phyloP scores from a whole-genome alignment of 2,888 invertebrate species.

The Gastrophysa polygoni region DNA sequence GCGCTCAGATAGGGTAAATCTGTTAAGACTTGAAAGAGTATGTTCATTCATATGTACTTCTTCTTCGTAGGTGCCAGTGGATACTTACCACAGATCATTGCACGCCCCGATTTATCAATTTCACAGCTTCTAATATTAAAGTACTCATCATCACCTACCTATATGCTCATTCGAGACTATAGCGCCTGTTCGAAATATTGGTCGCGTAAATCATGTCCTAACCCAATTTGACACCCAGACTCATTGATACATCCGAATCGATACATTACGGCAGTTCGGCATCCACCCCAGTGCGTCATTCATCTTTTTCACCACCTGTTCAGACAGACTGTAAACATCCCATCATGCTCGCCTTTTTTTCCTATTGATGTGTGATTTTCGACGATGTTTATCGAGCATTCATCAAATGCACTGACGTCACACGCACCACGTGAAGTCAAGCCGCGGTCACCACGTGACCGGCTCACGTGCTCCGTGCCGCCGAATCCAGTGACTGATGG shows the following conservation, averaged over 20 bases:
- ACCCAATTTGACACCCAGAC: constrained; percentile 36
- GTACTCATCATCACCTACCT: too few species aligned
- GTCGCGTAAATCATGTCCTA: constrained; percentile 33
- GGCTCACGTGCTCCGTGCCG: constrained; percentile 46
- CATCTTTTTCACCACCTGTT: constrained; percentile 51
- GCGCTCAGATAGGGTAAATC: too few species aligned
- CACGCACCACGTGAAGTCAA: constrained; percentile 41
- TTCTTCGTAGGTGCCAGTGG: too few species aligned
- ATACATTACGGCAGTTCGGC: constrained; percentile 37
- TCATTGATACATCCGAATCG: constrained; percentile 46
- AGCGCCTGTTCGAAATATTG: background rate
- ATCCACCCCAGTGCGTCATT: constrained; percentile 44
- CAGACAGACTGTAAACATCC: constrained; percentile 46
- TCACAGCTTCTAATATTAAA: too few species aligned
- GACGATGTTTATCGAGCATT: constrained; percentile 46
- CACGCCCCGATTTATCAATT: too few species aligned
- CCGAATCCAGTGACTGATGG: constrained; percentile 52
- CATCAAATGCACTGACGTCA: constrained; percentile 43
- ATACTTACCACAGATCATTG: too few species aligned
- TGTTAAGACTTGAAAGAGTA: too few species aligned
- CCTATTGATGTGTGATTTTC: constrained; percentile 41
- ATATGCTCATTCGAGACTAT: too few species aligned
- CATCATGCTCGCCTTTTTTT: constrained; percentile 43
- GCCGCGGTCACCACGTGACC: constrained; percentile 44
- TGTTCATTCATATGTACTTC: too few species aligned